A percentile compares a stretch with the other conserved stretches of the same genome.
phyloP scores from a whole-genome alignment of 2,113 vertebrate genomes.

The Notothenia rossii region DNA sequence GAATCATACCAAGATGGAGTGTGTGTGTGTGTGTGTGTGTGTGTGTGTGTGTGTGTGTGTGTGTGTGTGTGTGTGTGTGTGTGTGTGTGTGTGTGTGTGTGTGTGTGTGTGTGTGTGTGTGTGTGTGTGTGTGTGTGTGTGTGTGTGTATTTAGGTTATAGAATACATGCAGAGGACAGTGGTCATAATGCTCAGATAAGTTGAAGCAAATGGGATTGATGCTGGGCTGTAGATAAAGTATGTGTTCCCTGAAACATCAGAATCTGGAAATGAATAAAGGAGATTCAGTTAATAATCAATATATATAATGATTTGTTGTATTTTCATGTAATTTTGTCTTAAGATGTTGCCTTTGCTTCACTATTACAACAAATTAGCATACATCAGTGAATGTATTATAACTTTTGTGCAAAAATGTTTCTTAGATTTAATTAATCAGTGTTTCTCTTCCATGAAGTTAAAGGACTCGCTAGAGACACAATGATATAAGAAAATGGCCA shows the following conservation, averaged over 20 bases:
- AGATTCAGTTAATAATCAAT: not conserved
- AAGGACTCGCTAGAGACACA: too few species aligned
- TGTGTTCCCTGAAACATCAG: conserved; percentile 1
- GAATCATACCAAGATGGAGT: not conserved
- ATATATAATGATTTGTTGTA: too few species aligned
- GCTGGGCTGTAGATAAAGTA: conserved; percentile 53
- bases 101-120: conserved; percentile 2
- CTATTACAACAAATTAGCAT: not conserved
- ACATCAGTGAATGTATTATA: not conserved
- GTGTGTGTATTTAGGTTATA: not conserved
- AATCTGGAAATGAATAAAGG: conserved; percentile 39
- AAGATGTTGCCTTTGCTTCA: not conserved
- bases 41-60: not conserved
- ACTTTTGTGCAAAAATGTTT: not conserved
- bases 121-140: too few species aligned
- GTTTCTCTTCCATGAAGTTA: too few species aligned
- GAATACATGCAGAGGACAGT: conserved; percentile 22
- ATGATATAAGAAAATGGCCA: too few species aligned
- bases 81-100: conserved; percentile 5
- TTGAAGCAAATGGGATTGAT: not conserved
- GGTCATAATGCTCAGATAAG: not conserved
- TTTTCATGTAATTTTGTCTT: too few species aligned
- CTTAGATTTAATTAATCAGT: not conserved
- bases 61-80: too few species aligned
- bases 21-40: not conserved